Conservation (phyloP, 2,888 invertebrate genomes). For the Troides aeacus region DNA sequence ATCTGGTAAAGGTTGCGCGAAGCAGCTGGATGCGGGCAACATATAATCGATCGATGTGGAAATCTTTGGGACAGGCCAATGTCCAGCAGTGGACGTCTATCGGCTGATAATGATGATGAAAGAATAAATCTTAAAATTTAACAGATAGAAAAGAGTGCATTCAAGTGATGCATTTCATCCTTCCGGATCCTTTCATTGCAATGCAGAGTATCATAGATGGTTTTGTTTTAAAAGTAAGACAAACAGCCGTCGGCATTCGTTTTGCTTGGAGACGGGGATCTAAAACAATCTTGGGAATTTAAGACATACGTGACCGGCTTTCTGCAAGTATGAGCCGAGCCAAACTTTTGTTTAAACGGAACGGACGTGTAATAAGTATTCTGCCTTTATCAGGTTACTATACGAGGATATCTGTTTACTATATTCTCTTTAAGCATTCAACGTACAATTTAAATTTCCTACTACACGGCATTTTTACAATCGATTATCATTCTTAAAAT, state of each 20-base stretch:
- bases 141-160: no score
- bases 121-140: no score
- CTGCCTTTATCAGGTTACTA: background rate
- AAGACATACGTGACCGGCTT: slow-evolving; percentile 28
- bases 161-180: background rate
- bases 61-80: no score
- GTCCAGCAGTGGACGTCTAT: no score
- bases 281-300: slow-evolving; percentile 29
- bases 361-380: slow-evolving; percentile 8
- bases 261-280: slow-evolving; percentile 20
- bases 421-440: background rate
- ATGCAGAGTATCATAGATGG: slow-evolving; percentile 1
- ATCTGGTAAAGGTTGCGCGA: no score
- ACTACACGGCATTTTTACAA: no score
- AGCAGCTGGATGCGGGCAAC: no score
- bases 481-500: no score
- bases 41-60: no score
- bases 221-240: slow-evolving; percentile 20
- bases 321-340: slow-evolving; percentile 16
- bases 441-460: background rate
- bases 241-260: slow-evolving; percentile 15
- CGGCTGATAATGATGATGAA: no score
- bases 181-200: background rate
- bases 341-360: slow-evolving; percentile 21
- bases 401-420: background rate